Conservation (phyloP, 2,888 invertebrate species). For the Parasteatoda lunata region DNA sequence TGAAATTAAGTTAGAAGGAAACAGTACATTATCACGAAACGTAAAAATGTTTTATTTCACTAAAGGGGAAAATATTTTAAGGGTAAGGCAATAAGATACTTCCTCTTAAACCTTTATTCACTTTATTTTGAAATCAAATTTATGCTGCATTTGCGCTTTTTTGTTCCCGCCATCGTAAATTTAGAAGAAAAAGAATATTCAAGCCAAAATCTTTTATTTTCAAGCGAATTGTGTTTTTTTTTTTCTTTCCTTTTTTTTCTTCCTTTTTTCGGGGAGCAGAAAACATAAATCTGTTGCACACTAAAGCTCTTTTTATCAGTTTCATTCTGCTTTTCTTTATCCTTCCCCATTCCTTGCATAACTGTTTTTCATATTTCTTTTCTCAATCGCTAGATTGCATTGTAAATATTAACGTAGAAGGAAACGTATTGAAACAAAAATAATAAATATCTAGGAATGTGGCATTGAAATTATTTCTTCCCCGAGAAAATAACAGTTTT, state of each 20-base stretch:
- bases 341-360: background rate
- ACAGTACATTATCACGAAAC: too few species aligned
- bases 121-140: slow-evolving; percentile 51
- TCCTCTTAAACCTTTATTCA: slow-evolving; percentile 35
- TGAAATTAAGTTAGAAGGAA: too few species aligned
- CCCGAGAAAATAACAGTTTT: too few species aligned
- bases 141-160: slow-evolving; percentile 33
- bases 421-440: too few species aligned
- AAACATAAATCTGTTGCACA: slow-evolving; percentile 40
- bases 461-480: too few species aligned
- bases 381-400: background rate
- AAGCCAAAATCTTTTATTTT: slow-evolving; percentile 51
- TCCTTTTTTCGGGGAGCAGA: background rate
- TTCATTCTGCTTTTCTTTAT: background rate
- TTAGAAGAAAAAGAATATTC: slow-evolving; percentile 27
- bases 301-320: slow-evolving; percentile 31
- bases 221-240: slow-evolving; percentile 30
- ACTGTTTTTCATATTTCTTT: background rate
- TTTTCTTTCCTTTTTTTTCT: too few species aligned
- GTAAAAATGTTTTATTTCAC: too few species aligned
- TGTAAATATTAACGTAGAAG: too few species aligned
- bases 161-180: slow-evolving; percentile 26
- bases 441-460: too few species aligned
- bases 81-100: slow-evolving; percentile 26
- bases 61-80: slow-evolving; percentile 6